phyloP scores from a whole-genome alignment of 37 sponge, comb jelly and placozoan genomes.

The Diacarnus erythraeanus region DNA sequence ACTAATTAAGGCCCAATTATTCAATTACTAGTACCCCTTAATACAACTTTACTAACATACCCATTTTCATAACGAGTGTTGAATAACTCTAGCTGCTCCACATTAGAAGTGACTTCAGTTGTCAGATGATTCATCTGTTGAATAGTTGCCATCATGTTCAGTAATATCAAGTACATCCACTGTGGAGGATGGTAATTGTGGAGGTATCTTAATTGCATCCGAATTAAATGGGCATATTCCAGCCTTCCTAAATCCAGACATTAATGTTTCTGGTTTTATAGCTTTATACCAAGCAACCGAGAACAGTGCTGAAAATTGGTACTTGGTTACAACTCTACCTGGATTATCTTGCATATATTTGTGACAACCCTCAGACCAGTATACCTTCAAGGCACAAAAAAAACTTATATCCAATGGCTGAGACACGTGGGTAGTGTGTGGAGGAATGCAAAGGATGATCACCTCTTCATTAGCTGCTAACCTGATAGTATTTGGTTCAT shows the following conservation, averaged over 20 bases:
- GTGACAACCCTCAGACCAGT: not conserved
- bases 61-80: too few relatives aligned
- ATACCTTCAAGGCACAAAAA: not conserved
- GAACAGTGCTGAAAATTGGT: constrained; percentile 26
- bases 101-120: too few relatives aligned
- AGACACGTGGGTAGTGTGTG: not conserved
- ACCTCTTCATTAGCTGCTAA: not conserved
- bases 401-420: not conserved
- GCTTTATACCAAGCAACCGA: constrained; percentile 35
- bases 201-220: constrained; percentile 7
- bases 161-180: too few relatives aligned
- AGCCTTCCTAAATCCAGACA: constrained; percentile 22
- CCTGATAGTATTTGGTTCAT: not conserved
- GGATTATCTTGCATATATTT: not conserved
- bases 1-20: too few relatives aligned
- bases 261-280: constrained; percentile 10
- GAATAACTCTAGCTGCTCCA: too few relatives aligned
- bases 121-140: too few relatives aligned
- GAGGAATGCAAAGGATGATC: not conserved
- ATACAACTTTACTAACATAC: too few relatives aligned
- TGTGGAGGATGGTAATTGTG: too few relatives aligned
- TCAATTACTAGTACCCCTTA: too few relatives aligned
- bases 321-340: not conserved
- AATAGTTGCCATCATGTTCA: too few relatives aligned
- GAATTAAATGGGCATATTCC: constrained; percentile 33